These are phyloP conservation scores for Sorex maritimensis DNA, from an alignment of 2,797 vertebrate species.

Conservation along the genomic window DNA sequence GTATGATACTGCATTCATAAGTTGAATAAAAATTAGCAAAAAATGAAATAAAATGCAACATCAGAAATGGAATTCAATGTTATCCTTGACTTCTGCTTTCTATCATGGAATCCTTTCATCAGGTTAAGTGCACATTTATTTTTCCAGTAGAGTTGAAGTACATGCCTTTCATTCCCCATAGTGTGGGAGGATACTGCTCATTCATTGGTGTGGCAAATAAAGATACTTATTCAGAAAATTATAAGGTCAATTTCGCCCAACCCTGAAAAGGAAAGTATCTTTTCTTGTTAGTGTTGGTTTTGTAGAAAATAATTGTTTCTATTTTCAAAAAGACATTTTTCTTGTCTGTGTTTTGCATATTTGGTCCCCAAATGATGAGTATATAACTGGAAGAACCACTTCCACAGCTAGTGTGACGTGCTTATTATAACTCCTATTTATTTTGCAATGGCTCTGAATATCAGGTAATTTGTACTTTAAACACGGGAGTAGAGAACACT, in stretches of 20 bases:
- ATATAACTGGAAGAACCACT: not conserved
- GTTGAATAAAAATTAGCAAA: not conserved
- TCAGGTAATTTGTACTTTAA: not conserved
- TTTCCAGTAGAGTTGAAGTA: constrained; percentile 62
- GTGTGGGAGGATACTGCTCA: constrained; percentile 8
- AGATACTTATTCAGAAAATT: constrained; percentile 30
- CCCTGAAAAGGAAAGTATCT: not conserved
- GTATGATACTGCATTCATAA: not conserved
- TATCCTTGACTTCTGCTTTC: constrained; percentile 47
- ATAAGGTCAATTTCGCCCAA: constrained; percentile 50
- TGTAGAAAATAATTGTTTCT: not conserved
- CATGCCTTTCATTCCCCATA: constrained; percentile 5
- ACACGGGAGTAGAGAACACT: not conserved
- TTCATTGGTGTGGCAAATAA: constrained; percentile 37
- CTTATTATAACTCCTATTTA: not conserved
- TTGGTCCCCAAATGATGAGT: not conserved
- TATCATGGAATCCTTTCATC: not conserved
- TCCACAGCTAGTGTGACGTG: no score
- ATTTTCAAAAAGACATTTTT: not conserved
- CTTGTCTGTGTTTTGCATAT: no score
- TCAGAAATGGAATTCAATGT: not conserved
- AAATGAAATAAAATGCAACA: not conserved
- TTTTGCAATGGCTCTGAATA: not conserved
- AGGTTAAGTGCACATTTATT: constrained; percentile 32
- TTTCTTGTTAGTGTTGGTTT: not conserved